Evolutionary conservation across 2,113 vertebrate species (phyloP).

Genomic region (Catharus fuscescens): DNA sequence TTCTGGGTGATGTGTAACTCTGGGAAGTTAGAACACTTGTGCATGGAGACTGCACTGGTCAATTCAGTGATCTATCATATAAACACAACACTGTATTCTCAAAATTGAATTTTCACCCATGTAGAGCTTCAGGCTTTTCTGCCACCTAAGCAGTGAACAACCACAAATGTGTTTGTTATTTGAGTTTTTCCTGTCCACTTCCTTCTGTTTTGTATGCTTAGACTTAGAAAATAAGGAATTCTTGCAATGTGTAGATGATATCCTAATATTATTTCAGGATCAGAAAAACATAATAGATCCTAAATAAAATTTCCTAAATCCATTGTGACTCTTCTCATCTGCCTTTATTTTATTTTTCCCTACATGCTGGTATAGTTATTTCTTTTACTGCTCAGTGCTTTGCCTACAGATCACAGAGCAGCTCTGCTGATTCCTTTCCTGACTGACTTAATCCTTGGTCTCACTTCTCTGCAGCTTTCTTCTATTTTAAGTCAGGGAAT

Average conservation of each 20-base stretch:
- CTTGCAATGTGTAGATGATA: neutral
- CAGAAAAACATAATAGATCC: neutral
- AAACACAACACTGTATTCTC: neutral
- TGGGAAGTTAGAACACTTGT: neutral
- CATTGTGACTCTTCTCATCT: neutral
- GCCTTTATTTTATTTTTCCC: neutral
- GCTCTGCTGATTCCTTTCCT: neutral
- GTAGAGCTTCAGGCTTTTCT: neutral
- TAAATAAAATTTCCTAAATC: neutral
- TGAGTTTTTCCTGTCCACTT: neutral
- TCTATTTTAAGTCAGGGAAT: constrained; percentile 32
- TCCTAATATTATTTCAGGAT: neutral
- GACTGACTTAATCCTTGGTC: constrained; percentile 8
- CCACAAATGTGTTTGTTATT: neutral
- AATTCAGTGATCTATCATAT: neutral
- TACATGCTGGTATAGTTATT: neutral
- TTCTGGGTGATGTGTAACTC: neutral
- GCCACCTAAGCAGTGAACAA: neutral
- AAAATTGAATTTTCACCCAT: neutral
- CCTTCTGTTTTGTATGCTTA: neutral
- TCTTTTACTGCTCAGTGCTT: neutral
- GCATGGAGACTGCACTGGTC: neutral
- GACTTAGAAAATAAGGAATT: neutral
- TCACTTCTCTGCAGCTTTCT: constrained; percentile 8
- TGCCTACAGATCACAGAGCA: neutral